phyloP scores from a whole-genome alignment of 2,797 vertebrate genomes.

The Cyclopterus lumpus region DNA sequence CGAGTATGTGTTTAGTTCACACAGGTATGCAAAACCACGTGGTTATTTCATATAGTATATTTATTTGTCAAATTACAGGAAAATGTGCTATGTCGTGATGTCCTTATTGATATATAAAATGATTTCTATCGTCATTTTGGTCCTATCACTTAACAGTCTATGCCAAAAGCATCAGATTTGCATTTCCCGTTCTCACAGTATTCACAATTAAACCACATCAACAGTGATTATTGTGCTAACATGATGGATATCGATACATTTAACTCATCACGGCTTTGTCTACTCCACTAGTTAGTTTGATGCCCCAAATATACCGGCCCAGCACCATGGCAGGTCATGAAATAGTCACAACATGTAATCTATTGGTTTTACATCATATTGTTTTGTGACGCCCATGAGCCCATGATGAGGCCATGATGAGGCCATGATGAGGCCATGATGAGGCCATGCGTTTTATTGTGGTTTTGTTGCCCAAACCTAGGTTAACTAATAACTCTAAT shows the following conservation, averaged over 20 bases:
- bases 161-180: neutral
- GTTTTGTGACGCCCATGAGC: too few relatives aligned
- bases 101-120: neutral
- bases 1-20: too few relatives aligned
- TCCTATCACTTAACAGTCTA: neutral
- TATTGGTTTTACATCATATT: too few relatives aligned
- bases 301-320: neutral
- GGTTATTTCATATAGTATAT: neutral
- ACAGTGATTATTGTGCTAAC: neutral
- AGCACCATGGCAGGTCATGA: neutral
- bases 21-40: too few relatives aligned
- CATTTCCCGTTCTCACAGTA: neutral
- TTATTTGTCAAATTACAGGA: neutral
- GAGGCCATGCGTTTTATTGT: too few relatives aligned
- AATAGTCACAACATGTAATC: too few relatives aligned
- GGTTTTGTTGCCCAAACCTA: too few relatives aligned
- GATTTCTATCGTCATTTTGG: neutral
- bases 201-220: neutral
- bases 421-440: too few relatives aligned
- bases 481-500: neutral
- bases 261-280: neutral
- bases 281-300: neutral
- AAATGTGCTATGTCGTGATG: neutral
- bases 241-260: neutral
- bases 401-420: too few relatives aligned